Conservation (phyloP, 92 coral and sea anemone species). For the Metridium senile region DNA sequence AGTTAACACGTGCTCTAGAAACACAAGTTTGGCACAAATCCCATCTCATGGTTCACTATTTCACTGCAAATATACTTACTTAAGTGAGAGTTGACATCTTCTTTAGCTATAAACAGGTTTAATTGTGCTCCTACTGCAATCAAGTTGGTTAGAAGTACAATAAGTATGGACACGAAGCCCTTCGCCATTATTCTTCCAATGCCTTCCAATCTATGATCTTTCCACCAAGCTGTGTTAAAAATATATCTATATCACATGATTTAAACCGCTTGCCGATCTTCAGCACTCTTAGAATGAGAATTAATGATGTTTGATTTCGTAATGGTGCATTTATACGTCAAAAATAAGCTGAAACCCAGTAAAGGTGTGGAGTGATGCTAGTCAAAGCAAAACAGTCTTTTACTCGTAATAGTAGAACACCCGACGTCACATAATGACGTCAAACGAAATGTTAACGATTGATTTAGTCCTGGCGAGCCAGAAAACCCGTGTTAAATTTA, state of each 20-base stretch:
- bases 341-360: background rate
- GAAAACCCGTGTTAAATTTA: background rate
- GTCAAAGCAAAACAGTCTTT: constrained; percentile 27
- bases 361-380: constrained; percentile 45
- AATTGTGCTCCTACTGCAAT: constrained; percentile 53
- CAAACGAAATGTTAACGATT: constrained; percentile 29
- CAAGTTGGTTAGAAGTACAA: constrained; percentile 10
- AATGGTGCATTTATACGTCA: constrained; percentile 5
- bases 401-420: constrained; percentile 12
- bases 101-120: constrained; percentile 65
- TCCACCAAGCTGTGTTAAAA: constrained; percentile 1
- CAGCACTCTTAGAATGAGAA: constrained; percentile 20
- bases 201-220: background rate
- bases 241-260: constrained; percentile 27
- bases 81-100: constrained; percentile 60
- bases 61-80: constrained; percentile 59
- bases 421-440: constrained; percentile 22
- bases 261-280: background rate
- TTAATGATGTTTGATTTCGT: constrained; percentile 15
- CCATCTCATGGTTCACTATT: background rate
- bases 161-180: constrained; percentile 16
- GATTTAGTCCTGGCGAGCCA: background rate
- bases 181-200: constrained; percentile 17
- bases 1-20: constrained; percentile 14
- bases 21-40: background rate